These are phyloP conservation scores for Tangara arthus DNA, from an alignment of 2,797 vertebrate species.

Conservation along the genomic window DNA sequence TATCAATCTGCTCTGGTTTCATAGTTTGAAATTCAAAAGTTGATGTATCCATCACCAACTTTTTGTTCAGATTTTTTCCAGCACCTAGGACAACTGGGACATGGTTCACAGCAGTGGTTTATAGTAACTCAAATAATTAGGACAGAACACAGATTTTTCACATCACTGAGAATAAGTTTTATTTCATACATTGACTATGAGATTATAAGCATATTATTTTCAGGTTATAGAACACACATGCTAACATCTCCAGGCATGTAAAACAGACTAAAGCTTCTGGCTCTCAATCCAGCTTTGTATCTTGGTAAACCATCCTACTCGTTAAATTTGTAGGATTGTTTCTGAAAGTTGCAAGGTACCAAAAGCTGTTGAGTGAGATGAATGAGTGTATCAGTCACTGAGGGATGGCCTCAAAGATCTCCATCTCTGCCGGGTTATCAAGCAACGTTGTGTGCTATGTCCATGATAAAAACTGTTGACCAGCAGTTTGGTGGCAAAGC, in stretches of 20 bases:
- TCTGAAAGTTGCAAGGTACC: slow-evolving; percentile 60
- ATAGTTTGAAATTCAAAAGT: background rate
- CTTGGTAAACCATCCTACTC: slow-evolving; percentile 34
- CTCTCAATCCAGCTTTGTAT: slow-evolving; percentile 33
- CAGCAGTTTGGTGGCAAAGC: slow-evolving; percentile 46
- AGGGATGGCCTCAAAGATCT: slow-evolving; percentile 59
- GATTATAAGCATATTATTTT: slow-evolving; percentile 16
- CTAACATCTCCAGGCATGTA: background rate
- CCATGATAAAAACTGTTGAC: slow-evolving; percentile 49
- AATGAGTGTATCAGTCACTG: slow-evolving; percentile 43
- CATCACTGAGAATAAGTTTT: background rate
- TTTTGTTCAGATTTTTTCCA: background rate
- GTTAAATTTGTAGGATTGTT: slow-evolving; percentile 63
- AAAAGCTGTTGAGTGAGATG: slow-evolving; percentile 66
- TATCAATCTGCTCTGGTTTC: background rate
- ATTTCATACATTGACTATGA: background rate
- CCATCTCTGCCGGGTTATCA: slow-evolving; percentile 61
- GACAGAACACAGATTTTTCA: background rate
- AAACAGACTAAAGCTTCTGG: slow-evolving; percentile 35
- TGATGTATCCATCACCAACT: background rate
- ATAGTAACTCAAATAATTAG: background rate
- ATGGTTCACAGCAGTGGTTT: background rate
- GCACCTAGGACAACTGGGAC: background rate
- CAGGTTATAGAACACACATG: background rate
- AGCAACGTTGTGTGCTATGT: slow-evolving; percentile 41